A percentile compares a stretch with the other conserved stretches of the same genome.
These are phyloP conservation scores for Rissa tridactyla DNA, from an alignment of 2,113 vertebrate species.

Conservation along the genomic window DNA sequence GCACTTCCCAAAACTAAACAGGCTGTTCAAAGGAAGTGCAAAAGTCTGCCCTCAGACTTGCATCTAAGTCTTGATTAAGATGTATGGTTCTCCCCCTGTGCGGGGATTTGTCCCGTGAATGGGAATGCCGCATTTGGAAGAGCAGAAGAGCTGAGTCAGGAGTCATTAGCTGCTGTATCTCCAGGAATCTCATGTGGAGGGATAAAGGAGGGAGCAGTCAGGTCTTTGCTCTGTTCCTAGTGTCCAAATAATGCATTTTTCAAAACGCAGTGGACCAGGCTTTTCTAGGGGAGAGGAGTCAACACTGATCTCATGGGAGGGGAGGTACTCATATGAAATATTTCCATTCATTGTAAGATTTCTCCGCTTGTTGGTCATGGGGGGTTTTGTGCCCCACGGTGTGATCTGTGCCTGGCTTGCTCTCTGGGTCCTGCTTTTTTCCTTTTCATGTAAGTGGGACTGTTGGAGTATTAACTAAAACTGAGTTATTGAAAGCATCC, in stretches of 20 bases:
- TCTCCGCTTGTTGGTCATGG: neutral
- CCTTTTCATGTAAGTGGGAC: neutral
- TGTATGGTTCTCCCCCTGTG: neutral
- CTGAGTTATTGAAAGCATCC: neutral
- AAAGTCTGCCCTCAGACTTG: slow-evolving; percentile 24
- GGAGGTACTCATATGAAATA: neutral
- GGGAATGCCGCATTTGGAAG: neutral
- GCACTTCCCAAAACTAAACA: slow-evolving; percentile 26
- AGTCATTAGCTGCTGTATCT: neutral
- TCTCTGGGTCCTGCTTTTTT: neutral
- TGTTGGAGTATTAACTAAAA: neutral
- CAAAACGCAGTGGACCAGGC: neutral
- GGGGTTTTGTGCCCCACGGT: neutral
- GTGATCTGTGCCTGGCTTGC: neutral
- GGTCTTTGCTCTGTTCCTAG: neutral
- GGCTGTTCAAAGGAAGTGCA: slow-evolving; percentile 31
- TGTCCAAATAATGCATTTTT: neutral
- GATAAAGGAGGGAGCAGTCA: neutral
- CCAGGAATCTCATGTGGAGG: neutral
- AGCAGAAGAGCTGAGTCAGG: slow-evolving; percentile 28
- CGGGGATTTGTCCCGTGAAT: neutral
- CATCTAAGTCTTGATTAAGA: slow-evolving; percentile 28
- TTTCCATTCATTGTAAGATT: neutral
- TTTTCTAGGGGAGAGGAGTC: neutral
- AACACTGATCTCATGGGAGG: neutral